These are phyloP conservation scores for Cataglyphis rosenhaueri DNA, from an alignment of 2,888 invertebrate species.

Conservation along the genomic window DNA sequence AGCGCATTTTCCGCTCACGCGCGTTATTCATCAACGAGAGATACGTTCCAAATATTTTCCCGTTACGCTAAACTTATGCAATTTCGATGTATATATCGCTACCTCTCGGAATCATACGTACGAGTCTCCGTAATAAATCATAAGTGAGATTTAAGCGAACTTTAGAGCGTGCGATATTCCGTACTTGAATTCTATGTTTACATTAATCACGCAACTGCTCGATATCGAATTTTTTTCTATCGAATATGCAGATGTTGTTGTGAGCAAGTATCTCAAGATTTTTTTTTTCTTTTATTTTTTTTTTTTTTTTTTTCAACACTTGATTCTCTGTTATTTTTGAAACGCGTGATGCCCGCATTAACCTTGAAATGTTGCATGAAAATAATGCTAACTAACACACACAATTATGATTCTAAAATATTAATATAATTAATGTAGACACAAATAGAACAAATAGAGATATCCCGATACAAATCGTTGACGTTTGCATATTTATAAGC, in stretches of 20 bases:
- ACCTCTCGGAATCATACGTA: neutral
- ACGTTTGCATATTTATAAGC: neutral
- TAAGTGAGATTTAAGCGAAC: neutral
- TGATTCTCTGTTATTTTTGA: neutral
- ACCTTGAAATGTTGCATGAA: neutral
- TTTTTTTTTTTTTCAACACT: neutral
- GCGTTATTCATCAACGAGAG: conserved; percentile 12
- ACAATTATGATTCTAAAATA: neutral
- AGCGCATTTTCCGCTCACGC: conserved; percentile 23
- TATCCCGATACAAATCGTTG: neutral
- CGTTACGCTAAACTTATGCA: neutral
- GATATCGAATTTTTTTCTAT: conserved; percentile 21
- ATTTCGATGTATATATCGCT: neutral
- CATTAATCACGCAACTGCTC: neutral
- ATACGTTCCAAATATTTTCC: neutral
- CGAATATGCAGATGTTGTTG: neutral
- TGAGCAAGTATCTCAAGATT: neutral
- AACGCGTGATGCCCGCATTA: neutral
- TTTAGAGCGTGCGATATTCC: conserved; percentile 3
- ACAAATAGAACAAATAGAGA: neutral
- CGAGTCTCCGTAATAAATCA: neutral
- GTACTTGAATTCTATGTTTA: conserved; percentile 22
- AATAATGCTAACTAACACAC: neutral
- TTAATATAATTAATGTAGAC: neutral
- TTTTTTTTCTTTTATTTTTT: neutral